These are phyloP conservation scores for Geopemphigus sp. DNA, from an alignment of 1,140 invertebrate species.

Conservation along the genomic window DNA sequence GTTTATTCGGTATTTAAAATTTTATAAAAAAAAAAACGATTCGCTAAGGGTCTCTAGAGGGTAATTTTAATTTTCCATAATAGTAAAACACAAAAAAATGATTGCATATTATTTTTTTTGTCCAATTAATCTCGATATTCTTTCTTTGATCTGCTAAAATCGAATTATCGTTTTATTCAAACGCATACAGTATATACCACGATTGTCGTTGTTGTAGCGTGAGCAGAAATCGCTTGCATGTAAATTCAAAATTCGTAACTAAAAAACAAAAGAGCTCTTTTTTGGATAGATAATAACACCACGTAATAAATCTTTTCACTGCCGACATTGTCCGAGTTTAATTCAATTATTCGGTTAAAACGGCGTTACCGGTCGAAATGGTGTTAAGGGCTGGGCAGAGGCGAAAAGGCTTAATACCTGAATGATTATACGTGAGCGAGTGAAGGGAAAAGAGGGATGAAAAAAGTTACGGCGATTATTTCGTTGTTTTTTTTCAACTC, in stretches of 20 bases:
- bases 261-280: constrained; percentile 9
- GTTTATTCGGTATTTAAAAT: neutral
- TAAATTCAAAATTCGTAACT: neutral
- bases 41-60: neutral
- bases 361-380: neutral
- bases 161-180: neutral
- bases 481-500: too few relatives aligned
- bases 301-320: constrained; percentile 32
- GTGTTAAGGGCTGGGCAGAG: neutral
- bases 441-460: neutral
- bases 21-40: neutral
- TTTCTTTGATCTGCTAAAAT: neutral
- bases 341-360: constrained; percentile 32
- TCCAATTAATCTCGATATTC: neutral
- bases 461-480: neutral
- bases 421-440: neutral
- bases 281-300: constrained; percentile 27
- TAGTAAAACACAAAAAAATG: neutral
- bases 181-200: neutral
- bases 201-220: neutral
- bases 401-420: constrained; percentile 16
- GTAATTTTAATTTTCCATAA: neutral
- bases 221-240: neutral
- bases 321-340: constrained; percentile 28
- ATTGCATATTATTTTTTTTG: neutral